Evolutionary conservation across 1,140 invertebrate species (phyloP).

Genomic region (Atopsyche davidsoni): DNA sequence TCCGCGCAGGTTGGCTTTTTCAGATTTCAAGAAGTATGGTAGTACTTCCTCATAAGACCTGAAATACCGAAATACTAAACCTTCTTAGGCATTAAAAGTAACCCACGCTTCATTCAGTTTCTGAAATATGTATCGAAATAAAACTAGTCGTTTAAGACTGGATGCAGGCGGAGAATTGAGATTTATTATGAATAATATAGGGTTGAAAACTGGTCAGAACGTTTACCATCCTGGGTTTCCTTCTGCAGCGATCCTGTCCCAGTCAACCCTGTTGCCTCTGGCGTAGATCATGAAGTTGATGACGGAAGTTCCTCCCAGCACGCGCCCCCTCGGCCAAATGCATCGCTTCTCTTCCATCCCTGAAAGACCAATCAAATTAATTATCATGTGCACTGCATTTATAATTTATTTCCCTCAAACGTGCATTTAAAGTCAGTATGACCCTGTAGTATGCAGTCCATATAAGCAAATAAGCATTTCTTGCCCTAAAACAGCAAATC

Average conservation of each 20-base stretch:
- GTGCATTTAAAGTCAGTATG: no score
- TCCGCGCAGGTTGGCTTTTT: slow-evolving; percentile 45
- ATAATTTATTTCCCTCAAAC: no score
- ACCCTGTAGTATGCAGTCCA: no score
- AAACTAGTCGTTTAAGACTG: no score
- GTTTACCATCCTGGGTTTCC: slow-evolving; percentile 59
- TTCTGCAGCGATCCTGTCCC: slow-evolving; percentile 64
- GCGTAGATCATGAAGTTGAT: slow-evolving; percentile 89
- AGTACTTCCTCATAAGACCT: slow-evolving; percentile 62
- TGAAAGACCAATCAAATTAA: no score
- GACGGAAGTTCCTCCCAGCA: slow-evolving; percentile 67
- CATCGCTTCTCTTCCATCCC: slow-evolving; percentile 50
- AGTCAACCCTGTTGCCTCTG: slow-evolving; percentile 70
- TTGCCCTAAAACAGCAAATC: no score
- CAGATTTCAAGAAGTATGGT: slow-evolving; percentile 54
- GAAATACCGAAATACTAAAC: slow-evolving; percentile 25
- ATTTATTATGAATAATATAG: no score
- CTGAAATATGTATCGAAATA: neutral
- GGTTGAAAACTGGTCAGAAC: no score
- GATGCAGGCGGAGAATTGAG: no score
- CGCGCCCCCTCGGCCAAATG: slow-evolving; percentile 55
- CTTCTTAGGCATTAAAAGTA: neutral
- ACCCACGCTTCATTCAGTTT: no score
- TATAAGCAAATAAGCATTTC: no score
- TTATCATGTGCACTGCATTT: no score